Percentiles rank a stretch among this genome's conserved stretches.
Conservation (phyloP, 2,113 vertebrate genomes). For the Solenodon paradoxus region DNA sequence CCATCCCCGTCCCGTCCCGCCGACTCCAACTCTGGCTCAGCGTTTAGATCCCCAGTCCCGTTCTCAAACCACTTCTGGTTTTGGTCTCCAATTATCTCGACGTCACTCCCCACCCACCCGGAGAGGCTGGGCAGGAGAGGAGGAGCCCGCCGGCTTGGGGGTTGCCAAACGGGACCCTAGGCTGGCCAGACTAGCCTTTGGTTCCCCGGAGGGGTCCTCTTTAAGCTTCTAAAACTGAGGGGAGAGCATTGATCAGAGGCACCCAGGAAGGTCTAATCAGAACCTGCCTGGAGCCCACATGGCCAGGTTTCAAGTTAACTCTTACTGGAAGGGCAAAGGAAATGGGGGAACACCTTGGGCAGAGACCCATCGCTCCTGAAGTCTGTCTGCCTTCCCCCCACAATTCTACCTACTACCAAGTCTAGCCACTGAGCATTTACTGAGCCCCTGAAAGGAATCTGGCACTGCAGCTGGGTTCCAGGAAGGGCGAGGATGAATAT, state of each 20-base stretch:
- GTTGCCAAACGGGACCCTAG: background rate
- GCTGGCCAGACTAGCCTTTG: background rate
- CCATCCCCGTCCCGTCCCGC: background rate
- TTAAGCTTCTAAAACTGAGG: background rate
- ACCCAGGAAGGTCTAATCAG: background rate
- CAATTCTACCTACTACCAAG: background rate
- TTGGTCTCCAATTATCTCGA: conserved; percentile 37
- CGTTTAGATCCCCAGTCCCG: background rate
- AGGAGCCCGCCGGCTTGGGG: background rate
- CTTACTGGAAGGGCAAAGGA: background rate
- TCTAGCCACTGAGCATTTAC: background rate
- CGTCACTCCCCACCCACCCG: background rate
- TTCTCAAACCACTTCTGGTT: background rate
- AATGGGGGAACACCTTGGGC: background rate
- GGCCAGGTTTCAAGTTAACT: background rate
- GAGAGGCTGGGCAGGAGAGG: background rate
- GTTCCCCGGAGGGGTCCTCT: background rate
- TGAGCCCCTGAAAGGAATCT: background rate
- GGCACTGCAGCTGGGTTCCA: background rate
- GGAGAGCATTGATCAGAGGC: background rate
- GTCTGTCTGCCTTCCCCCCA: background rate
- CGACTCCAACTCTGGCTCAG: background rate
- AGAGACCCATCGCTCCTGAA: background rate
- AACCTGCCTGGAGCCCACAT: background rate
- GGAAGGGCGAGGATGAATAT: background rate